Evolutionary conservation across 2,113 vertebrate genomes (phyloP), one percentile per base, ranked within the genome.

Genomic region (Gallinago paraguaiae): DNA sequence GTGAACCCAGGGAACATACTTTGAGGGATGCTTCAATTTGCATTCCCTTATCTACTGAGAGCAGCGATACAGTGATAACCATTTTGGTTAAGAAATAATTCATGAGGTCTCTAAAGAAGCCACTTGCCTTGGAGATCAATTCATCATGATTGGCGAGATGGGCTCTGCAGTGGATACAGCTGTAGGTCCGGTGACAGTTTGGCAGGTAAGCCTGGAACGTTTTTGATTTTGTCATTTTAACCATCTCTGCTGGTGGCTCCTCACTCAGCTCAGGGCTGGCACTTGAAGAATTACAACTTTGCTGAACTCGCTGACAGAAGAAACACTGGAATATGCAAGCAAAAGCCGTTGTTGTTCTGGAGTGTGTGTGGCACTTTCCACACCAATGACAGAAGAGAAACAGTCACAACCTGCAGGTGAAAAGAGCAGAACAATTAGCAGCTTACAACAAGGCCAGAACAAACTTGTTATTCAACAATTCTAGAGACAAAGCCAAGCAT

Each of bases 131-230:
- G 87, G 98, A 99, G 98, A 99, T 99, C 94, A 99, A 99, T 97
- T 99, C 99, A 63, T 99, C 99, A 2, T 99, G 99, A 94, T 99
- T 99, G 97, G 99, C 99, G 97, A 99, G 98, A 92, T 99, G 99
- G 25, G 99, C 99, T 97, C 99, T 98, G 98, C 99, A 99, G 98
- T 99, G 99, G 97, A 99, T 99, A 76, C 99, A 99, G 98, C 99
- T 99, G 98, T 99, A 99, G 16, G 99, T 99, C 67, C 99, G 98
- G 72, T 99, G 99, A 96, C 99, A 99, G 96, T 97, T 98, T 6
- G 99, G 99, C 98, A 99, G 98, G 94, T 99, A 99, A 61, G 99
- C 99, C 98, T 99, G 99, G 98, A 99, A 99, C 75, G 99, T 99
- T 97, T 99, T 99, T 37, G 99, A 99, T 97, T 99, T 99, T 96